Evolutionary conservation across 2,797 vertebrate species (phyloP).

Genomic region (Picus viridis): DNA sequence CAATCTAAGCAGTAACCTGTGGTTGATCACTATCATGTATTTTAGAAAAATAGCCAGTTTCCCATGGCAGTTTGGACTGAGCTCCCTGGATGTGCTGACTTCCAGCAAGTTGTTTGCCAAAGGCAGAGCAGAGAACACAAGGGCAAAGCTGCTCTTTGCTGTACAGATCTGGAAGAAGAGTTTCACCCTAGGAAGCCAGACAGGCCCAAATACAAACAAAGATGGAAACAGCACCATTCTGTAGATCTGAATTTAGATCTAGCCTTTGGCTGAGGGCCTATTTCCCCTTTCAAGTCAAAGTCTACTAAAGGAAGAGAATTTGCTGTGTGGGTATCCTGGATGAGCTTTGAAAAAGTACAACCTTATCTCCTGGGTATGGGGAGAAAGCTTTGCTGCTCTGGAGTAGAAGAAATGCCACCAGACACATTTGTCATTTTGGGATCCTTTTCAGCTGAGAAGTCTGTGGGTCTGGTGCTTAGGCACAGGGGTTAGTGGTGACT

Average conservation of each 20-base stretch:
- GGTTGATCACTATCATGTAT: constrained; percentile 51
- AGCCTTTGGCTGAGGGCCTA: constrained; percentile 36
- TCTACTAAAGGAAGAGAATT: not conserved
- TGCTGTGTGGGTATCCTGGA: not conserved
- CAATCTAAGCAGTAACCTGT: constrained; percentile 57
- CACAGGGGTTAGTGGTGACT: too few relatives aligned
- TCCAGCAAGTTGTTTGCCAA: constrained; percentile 35
- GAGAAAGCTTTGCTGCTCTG: not conserved
- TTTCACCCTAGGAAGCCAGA: constrained; percentile 64
- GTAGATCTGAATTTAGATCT: constrained; percentile 56
- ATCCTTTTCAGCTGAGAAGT: not conserved
- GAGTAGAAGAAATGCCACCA: not conserved
- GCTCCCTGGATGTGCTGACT: constrained; percentile 53
- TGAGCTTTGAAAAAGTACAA: not conserved
- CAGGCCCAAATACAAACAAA: constrained; percentile 63
- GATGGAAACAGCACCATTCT: constrained; percentile 35
- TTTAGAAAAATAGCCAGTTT: constrained; percentile 70
- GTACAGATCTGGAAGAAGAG: constrained; percentile 39
- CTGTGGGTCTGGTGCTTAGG: not conserved
- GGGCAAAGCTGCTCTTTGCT: constrained; percentile 31
- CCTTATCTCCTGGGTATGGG: not conserved
- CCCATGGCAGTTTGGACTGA: constrained; percentile 63
- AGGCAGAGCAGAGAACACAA: constrained; percentile 30
- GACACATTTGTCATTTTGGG: not conserved
- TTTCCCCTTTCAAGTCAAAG: constrained; percentile 8